Evolutionary conservation across 2,888 invertebrate genomes (phyloP).

Genomic region (Morinoia aosen): DNA sequence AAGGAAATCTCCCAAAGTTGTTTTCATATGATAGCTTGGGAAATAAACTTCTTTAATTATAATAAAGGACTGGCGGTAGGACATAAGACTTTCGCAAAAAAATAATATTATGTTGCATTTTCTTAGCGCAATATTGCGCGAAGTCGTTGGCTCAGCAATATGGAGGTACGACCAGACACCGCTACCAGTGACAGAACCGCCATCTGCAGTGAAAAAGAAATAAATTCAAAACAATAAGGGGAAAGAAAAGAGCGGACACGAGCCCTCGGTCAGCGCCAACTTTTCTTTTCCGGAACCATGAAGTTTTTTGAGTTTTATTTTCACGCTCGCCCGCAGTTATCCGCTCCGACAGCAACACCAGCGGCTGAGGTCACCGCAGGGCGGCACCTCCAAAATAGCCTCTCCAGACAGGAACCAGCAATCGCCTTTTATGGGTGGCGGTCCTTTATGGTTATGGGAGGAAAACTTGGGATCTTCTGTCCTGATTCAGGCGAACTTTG

Average conservation of each 20-base stretch:
- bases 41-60: background rate
- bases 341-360: background rate
- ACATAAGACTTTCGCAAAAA: background rate
- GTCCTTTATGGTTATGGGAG: constrained; percentile 39
- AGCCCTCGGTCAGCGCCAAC: background rate
- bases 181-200: background rate
- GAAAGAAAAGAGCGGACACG: background rate
- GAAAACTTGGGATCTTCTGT: constrained; percentile 45
- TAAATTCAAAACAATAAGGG: background rate
- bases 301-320: constrained; percentile 28
- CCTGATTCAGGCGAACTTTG: constrained; percentile 40
- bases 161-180: background rate
- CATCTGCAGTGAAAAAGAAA: background rate
- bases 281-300: background rate
- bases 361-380: background rate
- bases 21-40: background rate
- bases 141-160: background rate
- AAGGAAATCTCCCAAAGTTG: background rate
- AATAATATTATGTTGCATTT: background rate
- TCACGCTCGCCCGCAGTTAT: constrained; percentile 5
- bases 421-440: constrained; percentile 45
- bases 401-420: constrained; percentile 26
- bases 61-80: background rate
- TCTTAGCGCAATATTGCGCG: background rate
- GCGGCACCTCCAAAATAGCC: background rate